A percentile compares a stretch with the other conserved stretches of the same genome.
Conservation (phyloP, 2,888 invertebrate genomes). For the Ophion ventricosus region DNA sequence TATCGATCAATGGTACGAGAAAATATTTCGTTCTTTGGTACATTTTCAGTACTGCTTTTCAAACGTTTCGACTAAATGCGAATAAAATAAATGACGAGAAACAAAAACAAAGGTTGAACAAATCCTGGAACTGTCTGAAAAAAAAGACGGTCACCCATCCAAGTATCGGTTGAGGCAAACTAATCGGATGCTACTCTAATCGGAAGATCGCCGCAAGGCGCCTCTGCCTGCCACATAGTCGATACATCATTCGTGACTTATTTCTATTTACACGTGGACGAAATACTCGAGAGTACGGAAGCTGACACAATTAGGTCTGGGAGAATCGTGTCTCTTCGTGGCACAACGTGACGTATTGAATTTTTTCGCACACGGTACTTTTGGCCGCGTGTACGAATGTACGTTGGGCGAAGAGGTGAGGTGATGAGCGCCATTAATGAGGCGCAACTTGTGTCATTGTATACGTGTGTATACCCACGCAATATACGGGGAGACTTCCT, state of each 20-base stretch:
- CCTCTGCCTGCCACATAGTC: neutral
- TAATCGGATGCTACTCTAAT: neutral
- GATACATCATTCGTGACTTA: neutral
- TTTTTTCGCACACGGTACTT: neutral
- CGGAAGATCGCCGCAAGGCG: neutral
- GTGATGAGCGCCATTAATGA: slow-evolving; percentile 51
- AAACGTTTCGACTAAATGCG: neutral
- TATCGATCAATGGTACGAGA: neutral
- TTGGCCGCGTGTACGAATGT: neutral
- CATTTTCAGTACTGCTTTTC: neutral
- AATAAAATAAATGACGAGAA: neutral
- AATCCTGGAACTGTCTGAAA: neutral
- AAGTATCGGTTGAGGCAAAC: neutral
- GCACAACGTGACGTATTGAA: slow-evolving; percentile 10
- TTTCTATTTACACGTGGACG: neutral
- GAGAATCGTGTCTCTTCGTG: neutral
- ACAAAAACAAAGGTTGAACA: neutral
- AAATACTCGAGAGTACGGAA: neutral
- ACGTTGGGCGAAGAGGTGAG: neutral
- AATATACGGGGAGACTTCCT: slow-evolving; percentile 52
- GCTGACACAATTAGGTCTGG: neutral
- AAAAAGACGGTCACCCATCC: neutral
- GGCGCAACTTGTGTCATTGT: slow-evolving; percentile 23
- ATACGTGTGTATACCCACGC: slow-evolving; percentile 24
- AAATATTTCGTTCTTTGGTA: neutral